Conservation (phyloP, 2,888 invertebrate genomes). For the Tipula helvola region DNA sequence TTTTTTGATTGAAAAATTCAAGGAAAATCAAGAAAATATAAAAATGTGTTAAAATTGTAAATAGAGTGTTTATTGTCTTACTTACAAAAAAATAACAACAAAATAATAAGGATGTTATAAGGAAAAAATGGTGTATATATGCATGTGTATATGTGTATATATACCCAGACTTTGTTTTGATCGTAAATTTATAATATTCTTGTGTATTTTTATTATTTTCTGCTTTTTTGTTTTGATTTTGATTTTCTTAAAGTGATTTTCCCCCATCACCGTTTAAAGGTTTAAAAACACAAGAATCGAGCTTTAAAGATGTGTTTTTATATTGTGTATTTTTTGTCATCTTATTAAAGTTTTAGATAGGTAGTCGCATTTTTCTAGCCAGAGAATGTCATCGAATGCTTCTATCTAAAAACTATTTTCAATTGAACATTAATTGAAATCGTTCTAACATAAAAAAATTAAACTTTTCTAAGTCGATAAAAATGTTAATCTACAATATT, state of each 20-base stretch:
- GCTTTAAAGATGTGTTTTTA: neutral
- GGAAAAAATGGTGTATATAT: neutral
- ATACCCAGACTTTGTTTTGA: neutral
- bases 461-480: neutral
- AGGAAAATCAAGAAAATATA: neutral
- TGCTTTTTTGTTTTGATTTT: slow-evolving; percentile 4
- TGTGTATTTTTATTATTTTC: neutral
- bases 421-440: neutral
- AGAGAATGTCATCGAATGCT: neutral
- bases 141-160: neutral
- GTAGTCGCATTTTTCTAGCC: neutral
- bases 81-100: neutral
- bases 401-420: neutral
- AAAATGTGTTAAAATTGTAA: neutral
- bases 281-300: neutral
- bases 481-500: neutral
- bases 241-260: slow-evolving; percentile 4
- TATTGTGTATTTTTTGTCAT: neutral
- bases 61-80: neutral
- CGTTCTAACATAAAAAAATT: neutral
- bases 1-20: neutral
- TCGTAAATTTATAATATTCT: neutral
- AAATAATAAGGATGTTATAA: neutral
- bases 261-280: neutral
- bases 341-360: neutral